Percentiles rank a stretch among this genome's conserved stretches.
Evolutionary conservation across 2,113 vertebrate genomes (phyloP).

Genomic region (Marcusenius ussheri): DNA sequence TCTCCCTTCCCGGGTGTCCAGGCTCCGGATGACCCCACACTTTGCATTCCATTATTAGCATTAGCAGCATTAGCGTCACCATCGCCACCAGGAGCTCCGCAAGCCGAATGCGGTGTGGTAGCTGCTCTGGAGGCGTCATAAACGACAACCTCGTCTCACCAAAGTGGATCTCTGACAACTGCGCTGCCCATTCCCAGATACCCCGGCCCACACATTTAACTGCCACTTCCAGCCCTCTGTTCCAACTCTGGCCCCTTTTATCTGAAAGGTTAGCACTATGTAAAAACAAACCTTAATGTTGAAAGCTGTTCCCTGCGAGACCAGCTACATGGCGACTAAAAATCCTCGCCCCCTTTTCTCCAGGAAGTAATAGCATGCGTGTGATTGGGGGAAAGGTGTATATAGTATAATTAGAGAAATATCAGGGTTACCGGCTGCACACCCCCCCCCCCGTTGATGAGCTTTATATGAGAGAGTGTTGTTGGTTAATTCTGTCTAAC

Average conservation of each 20-base stretch:
- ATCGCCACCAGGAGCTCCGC: neutral
- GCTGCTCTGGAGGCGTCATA: neutral
- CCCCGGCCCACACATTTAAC: neutral
- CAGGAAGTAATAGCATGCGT: slow-evolving; percentile 46
- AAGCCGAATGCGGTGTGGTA: too few species aligned
- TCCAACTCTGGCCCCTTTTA: neutral
- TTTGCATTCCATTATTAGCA: neutral
- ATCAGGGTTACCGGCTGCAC: slow-evolving; percentile 80
- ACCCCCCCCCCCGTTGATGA: slow-evolving; percentile 76
- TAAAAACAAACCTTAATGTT: neutral
- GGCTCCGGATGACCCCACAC: neutral
- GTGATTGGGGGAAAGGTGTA: slow-evolving; percentile 62
- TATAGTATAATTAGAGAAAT: slow-evolving; percentile 79
- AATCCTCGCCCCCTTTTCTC: neutral
- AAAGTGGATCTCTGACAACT: neutral
- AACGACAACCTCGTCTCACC: neutral
- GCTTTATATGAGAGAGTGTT: slow-evolving; percentile 86
- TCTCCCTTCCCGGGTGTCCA: neutral
- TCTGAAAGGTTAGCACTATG: neutral
- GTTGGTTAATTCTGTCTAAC: slow-evolving; percentile 94
- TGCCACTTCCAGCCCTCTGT: neutral
- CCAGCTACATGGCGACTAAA: neutral
- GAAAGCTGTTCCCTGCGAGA: neutral
- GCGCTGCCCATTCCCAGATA: neutral
- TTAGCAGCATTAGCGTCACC: neutral